Percentiles rank a stretch among this genome's conserved stretches.
phyloP scores from a whole-genome alignment of 2,797 vertebrate species.

The Buceros bicornis region DNA sequence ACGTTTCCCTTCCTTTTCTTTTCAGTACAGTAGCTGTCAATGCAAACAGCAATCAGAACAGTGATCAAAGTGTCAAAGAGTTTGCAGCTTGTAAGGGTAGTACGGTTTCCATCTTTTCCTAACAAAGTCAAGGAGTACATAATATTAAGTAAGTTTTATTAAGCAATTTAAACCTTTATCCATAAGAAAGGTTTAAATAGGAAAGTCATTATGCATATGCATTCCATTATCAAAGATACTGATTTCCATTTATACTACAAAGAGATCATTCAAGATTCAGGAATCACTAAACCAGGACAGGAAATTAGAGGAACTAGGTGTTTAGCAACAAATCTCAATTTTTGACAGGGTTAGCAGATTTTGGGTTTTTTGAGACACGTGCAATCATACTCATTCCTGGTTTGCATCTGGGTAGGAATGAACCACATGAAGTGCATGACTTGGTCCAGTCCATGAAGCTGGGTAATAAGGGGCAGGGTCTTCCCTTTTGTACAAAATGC shows the following conservation, averaged over 20 bases:
- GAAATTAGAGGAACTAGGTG: background rate
- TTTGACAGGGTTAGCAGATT: background rate
- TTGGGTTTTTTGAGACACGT: background rate
- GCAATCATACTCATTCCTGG: background rate
- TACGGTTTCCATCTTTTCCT: background rate
- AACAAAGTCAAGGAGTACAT: background rate
- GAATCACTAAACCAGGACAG: background rate
- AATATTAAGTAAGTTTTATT: background rate
- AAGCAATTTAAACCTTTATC: background rate
- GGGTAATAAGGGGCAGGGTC: rapidly evolving
- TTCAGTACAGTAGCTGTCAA: background rate
- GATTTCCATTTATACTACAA: background rate
- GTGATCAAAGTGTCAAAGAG: background rate
- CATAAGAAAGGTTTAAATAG: background rate
- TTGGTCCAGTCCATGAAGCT: background rate
- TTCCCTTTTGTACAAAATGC: background rate
- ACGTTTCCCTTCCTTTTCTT: background rate
- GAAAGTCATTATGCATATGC: background rate
- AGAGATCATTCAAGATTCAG: background rate
- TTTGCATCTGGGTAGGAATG: background rate
- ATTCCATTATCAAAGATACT: background rate
- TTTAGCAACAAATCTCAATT: background rate
- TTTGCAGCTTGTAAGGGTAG: background rate
- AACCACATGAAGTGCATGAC: background rate
- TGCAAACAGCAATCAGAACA: background rate